Evolutionary conservation across 2,113 vertebrate genomes (phyloP).

Genomic region (Tautogolabrus adspersus): DNA sequence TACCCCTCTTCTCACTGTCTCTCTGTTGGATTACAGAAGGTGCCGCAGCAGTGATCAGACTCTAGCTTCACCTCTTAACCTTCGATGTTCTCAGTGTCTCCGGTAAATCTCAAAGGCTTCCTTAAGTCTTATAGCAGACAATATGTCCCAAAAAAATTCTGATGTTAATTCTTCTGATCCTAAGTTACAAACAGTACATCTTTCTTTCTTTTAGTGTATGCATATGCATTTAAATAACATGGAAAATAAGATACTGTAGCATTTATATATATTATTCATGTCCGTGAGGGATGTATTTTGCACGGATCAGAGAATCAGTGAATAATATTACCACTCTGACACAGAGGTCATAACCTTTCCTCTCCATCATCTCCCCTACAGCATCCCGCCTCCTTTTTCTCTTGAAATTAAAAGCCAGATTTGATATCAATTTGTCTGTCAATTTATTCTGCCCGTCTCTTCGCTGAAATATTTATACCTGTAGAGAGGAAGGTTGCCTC

Average conservation of each 20-base stretch:
- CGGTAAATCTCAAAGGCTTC: background rate
- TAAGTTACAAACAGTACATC: background rate
- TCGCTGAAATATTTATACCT: slow-evolving; percentile 83
- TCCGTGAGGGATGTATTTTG: slow-evolving; percentile 19
- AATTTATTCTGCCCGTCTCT: slow-evolving; percentile 80
- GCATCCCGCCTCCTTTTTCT: slow-evolving; percentile 53
- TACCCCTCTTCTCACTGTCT: background rate
- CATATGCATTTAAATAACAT: background rate
- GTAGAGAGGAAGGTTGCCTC: slow-evolving; percentile 70
- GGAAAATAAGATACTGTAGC: background rate
- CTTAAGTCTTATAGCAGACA: background rate
- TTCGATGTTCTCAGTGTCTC: background rate
- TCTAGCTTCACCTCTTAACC: slow-evolving; percentile 13
- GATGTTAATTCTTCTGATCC: background rate
- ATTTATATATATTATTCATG: slow-evolving; percentile 22
- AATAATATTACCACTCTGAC: slow-evolving; percentile 49
- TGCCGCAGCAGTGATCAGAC: slow-evolving; percentile 28
- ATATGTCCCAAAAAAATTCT: background rate
- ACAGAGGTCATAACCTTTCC: slow-evolving; percentile 55
- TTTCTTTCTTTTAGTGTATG: background rate
- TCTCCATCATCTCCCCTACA: slow-evolving; percentile 56
- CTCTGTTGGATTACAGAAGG: slow-evolving; percentile 46
- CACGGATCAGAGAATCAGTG: slow-evolving; percentile 37
- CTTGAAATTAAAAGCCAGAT: slow-evolving; percentile 81
- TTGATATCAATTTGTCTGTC: slow-evolving; percentile 82